A percentile compares a stretch with the other conserved stretches of the same genome.
Conservation (phyloP, 1,140 invertebrate genomes). For the Hormaphis cornu region DNA sequence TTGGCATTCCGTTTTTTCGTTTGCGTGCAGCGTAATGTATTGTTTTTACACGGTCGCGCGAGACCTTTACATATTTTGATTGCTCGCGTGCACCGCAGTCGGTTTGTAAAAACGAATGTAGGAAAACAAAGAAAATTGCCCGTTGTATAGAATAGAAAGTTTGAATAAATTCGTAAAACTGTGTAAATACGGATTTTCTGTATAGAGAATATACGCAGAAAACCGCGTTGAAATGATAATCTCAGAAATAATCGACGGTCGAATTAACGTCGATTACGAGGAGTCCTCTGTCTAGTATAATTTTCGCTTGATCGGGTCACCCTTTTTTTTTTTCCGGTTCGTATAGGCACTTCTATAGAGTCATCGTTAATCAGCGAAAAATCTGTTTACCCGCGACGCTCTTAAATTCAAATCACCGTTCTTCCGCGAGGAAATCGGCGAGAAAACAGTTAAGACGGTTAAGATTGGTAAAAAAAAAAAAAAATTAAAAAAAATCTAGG, state of each 20-base stretch:
- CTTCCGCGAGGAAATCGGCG: not conserved
- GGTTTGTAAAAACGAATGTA: not conserved
- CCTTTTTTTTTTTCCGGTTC: not conserved
- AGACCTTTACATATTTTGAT: slow-evolving; percentile 12
- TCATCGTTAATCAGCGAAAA: slow-evolving; percentile 27
- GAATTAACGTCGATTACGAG: not conserved
- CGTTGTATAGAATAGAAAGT: not conserved
- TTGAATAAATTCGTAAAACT: not conserved
- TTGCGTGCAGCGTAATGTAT: not conserved
- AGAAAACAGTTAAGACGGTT: slow-evolving; percentile 6
- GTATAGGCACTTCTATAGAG: not conserved
- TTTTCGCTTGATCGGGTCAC: not conserved
- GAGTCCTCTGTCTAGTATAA: too few relatives aligned
- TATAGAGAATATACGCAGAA: not conserved
- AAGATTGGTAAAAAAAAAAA: not conserved
- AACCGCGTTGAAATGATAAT: too few relatives aligned
- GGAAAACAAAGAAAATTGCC: not conserved
- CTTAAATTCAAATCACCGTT: not conserved
- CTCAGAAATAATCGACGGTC: not conserved
- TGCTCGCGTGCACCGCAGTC: not conserved
- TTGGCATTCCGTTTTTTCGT: slow-evolving; percentile 3
- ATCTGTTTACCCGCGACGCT: not conserved
- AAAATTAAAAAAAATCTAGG: not conserved
- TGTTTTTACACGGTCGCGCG: not conserved
- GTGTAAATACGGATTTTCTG: not conserved